Conservation (phyloP, 1,140 invertebrate species). For the Sycophaga agraensis region DNA sequence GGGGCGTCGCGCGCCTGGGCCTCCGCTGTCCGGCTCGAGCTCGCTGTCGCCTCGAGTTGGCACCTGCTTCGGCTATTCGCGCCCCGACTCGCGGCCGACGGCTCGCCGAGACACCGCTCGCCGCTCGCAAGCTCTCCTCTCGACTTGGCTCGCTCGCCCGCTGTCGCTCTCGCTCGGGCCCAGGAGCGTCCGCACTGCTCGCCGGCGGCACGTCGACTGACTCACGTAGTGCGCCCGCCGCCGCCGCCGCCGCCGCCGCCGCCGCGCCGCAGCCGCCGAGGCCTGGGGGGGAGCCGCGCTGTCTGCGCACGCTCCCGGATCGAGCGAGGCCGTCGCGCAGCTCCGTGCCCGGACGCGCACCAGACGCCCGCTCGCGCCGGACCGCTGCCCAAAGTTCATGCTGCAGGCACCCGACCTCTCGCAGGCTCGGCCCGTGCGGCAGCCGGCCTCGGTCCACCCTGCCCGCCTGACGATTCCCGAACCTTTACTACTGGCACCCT, state of each 20-base stretch:
- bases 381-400: no score
- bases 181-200: conserved; percentile 42
- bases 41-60: no score
- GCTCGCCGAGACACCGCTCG: no score
- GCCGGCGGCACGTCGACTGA: conserved; percentile 56
- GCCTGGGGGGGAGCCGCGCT: not conserved
- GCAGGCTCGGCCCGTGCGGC: not conserved
- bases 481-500: conserved; percentile 34
- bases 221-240: conserved; percentile 48
- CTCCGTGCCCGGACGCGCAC: not conserved
- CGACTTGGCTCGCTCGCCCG: no score
- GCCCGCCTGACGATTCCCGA: conserved; percentile 21
- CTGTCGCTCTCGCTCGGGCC: no score
- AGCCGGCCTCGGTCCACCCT: conserved; percentile 18
- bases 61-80: no score
- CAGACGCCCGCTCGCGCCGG: no score
- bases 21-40: no score
- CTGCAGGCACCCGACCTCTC: no score
- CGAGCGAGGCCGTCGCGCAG: not conserved
- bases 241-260: conserved; percentile 26
- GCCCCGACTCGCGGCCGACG: no score
- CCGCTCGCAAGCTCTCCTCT: no score
- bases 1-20: not conserved
- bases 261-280: not conserved
- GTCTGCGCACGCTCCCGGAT: conserved; percentile 2